These are phyloP conservation scores for Thymallus thymallus DNA, from an alignment of 2,113 vertebrate species.

Conservation along the genomic window DNA sequence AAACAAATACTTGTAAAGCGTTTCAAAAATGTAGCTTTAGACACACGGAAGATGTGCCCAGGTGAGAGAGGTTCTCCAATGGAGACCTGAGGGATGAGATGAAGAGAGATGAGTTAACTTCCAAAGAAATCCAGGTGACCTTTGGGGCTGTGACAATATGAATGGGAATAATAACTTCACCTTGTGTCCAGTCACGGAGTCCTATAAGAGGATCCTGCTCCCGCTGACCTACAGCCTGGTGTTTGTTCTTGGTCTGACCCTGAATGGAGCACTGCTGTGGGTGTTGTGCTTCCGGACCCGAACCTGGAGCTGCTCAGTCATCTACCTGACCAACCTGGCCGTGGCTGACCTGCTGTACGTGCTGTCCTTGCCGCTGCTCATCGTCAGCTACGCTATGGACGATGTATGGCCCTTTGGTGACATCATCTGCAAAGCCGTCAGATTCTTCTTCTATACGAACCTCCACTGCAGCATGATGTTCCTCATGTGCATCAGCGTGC, in stretches of 20 bases:
- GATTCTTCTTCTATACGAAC: conserved; percentile 64
- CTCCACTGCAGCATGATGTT: conserved; percentile 66
- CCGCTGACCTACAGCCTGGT: conserved; percentile 58
- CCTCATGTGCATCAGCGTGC: conserved; percentile 62
- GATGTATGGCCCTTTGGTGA: conserved; percentile 61
- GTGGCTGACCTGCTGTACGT: conserved; percentile 62
- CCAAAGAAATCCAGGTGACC: neutral
- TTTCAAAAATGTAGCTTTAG: too few relatives aligned
- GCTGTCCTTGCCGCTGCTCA: conserved; percentile 60
- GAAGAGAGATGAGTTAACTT: neutral
- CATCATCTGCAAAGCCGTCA: conserved; percentile 54
- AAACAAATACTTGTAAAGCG: too few relatives aligned
- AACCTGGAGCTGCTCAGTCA: conserved; percentile 37
- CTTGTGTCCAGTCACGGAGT: conserved; percentile 46
- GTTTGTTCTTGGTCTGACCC: conserved; percentile 58
- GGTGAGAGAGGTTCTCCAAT: too few relatives aligned
- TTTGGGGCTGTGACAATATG: conserved; percentile 3
- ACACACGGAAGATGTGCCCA: too few relatives aligned
- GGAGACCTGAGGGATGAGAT: too few relatives aligned
- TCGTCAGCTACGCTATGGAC: conserved; percentile 45
- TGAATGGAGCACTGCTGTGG: conserved; percentile 58
- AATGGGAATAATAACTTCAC: conserved; percentile 36
- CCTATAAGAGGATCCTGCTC: conserved; percentile 57
- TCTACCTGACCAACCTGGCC: conserved; percentile 66
- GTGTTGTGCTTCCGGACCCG: conserved; percentile 36